Conservation (phyloP, 2,888 invertebrate species). For the Tenthredo livida region DNA sequence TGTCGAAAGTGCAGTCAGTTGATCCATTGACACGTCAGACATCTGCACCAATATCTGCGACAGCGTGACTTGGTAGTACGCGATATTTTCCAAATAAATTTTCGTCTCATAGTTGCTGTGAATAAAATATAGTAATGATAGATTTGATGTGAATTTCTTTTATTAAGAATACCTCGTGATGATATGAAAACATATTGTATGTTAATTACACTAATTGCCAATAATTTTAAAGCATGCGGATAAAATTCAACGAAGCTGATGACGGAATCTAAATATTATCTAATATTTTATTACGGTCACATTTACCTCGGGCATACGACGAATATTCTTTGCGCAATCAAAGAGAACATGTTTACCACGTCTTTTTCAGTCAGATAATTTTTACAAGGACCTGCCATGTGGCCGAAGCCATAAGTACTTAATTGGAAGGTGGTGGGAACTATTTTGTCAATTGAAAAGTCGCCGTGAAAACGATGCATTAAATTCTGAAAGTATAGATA, state of each 20-base stretch:
- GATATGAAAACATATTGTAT: too few relatives aligned
- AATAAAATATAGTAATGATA: constrained; percentile 67
- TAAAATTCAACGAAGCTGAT: background rate
- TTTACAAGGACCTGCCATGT: constrained; percentile 80
- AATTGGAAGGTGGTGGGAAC: constrained; percentile 76
- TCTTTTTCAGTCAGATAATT: constrained; percentile 75
- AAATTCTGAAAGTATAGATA: constrained; percentile 65
- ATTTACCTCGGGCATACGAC: constrained; percentile 68
- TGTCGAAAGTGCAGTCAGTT: constrained; percentile 78
- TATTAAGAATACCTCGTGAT: too few relatives aligned
- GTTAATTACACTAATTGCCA: too few relatives aligned
- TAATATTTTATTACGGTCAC: constrained; percentile 8
- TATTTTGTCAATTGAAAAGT: constrained; percentile 56
- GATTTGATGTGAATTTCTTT: background rate
- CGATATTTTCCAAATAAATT: constrained; percentile 76
- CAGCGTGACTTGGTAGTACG: constrained; percentile 79
- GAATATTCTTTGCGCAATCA: constrained; percentile 77
- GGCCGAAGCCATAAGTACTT: constrained; percentile 82
- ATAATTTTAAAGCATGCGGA: too few relatives aligned
- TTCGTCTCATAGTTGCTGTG: constrained; percentile 72
- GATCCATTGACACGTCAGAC: constrained; percentile 73
- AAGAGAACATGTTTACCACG: constrained; percentile 76
- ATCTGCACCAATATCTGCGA: constrained; percentile 78
- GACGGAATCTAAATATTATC: background rate
- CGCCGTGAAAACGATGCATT: constrained; percentile 60